These are phyloP conservation scores for Papilio protenor DNA, from an alignment of 2,888 invertebrate genomes.

Conservation along the genomic window DNA sequence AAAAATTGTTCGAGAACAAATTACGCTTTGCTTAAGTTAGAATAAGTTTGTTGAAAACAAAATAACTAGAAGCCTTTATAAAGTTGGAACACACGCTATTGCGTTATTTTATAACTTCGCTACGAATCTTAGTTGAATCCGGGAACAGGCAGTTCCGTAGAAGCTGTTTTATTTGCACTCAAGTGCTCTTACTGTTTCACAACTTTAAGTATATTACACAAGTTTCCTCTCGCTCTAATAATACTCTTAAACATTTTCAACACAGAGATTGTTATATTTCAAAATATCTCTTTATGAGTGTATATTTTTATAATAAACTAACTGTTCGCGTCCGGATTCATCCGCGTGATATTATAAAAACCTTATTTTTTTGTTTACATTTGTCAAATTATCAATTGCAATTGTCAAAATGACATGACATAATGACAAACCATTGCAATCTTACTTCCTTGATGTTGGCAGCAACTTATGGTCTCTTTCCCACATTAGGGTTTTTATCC, in stretches of 20 bases:
- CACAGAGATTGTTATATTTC: neutral
- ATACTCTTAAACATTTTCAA: neutral
- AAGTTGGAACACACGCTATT: slow-evolving; percentile 33
- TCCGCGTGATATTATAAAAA: too few relatives aligned
- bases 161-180: slow-evolving; percentile 25
- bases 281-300: neutral
- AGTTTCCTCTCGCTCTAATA: slow-evolving; percentile 23
- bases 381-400: too few relatives aligned
- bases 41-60: slow-evolving; percentile 18
- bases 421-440: too few relatives aligned
- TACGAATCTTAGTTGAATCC: slow-evolving; percentile 25
- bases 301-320: neutral
- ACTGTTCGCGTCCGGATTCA: too few relatives aligned
- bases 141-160: neutral
- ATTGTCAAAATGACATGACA: too few relatives aligned
- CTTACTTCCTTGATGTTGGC: too few relatives aligned
- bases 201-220: slow-evolving; percentile 23
- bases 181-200: slow-evolving; percentile 29
- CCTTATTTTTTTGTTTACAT: too few relatives aligned
- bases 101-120: slow-evolving; percentile 34
- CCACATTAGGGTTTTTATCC: too few relatives aligned
- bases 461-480: too few relatives aligned
- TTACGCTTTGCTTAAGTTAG: slow-evolving; percentile 8
- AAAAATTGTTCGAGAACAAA: neutral
- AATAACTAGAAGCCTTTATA: slow-evolving; percentile 35